Conservation (phyloP, 2,797 vertebrate genomes). For the Chiroxiphia lanceolata region DNA sequence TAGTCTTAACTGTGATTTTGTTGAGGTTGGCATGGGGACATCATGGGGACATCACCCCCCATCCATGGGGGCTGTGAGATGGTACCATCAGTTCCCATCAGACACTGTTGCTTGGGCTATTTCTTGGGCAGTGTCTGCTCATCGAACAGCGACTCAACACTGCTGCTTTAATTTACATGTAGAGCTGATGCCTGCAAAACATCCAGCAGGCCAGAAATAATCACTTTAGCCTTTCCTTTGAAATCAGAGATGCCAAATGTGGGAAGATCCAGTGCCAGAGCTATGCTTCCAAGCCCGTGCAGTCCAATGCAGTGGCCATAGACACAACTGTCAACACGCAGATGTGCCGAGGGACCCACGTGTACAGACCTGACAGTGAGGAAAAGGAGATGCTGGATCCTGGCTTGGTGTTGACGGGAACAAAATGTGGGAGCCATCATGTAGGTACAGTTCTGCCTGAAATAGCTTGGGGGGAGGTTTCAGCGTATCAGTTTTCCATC, state of each 20-base stretch:
- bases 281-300: slow-evolving; percentile 83
- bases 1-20: background rate
- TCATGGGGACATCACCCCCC: background rate
- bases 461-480: background rate
- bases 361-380: slow-evolving; percentile 81
- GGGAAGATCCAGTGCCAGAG: slow-evolving; percentile 97
- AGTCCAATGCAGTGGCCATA: slow-evolving; percentile 88
- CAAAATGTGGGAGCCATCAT: slow-evolving; percentile 89
- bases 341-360: slow-evolving; percentile 88
- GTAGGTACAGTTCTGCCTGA: slow-evolving; percentile 73
- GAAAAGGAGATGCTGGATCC: slow-evolving; percentile 93
- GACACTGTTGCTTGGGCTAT: background rate
- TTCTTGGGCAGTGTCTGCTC: background rate
- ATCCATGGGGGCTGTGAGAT: background rate
- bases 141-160: background rate
- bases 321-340: slow-evolving; percentile 84
- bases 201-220: background rate
- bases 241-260: slow-evolving; percentile 88
- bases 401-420: slow-evolving; percentile 94
- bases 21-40: background rate
- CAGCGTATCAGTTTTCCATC: background rate
- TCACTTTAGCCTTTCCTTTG: background rate
- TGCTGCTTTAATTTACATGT: background rate
- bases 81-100: background rate
- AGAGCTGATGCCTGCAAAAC: background rate